A percentile compares a stretch with the other conserved stretches of the same genome.
Conservation (phyloP, 2,797 vertebrate species). For the Microhierax caerulescens region DNA sequence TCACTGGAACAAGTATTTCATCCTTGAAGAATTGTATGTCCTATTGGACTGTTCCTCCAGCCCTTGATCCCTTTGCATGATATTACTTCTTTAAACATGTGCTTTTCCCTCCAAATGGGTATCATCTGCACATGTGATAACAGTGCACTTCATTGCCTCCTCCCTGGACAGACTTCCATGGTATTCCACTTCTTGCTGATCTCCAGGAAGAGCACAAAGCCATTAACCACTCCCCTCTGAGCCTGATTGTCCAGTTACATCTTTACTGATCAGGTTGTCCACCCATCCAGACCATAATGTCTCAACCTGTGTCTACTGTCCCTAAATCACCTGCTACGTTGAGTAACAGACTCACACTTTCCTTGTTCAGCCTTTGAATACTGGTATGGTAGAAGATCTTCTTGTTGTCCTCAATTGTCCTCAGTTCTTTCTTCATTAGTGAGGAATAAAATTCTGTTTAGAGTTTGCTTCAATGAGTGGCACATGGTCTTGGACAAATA, state of each 20-base stretch:
- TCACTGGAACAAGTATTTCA: neutral
- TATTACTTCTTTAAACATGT: neutral
- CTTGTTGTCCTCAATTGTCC: neutral
- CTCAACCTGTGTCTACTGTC: neutral
- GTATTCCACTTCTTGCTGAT: neutral
- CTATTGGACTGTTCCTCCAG: neutral
- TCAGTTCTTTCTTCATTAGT: neutral
- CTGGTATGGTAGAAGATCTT: neutral
- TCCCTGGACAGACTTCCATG: neutral
- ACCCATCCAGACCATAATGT: neutral
- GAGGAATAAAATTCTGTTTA: neutral
- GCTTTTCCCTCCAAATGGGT: neutral
- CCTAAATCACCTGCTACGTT: neutral
- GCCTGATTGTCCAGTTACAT: neutral
- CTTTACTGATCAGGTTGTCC: neutral
- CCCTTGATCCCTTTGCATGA: neutral
- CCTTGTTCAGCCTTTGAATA: neutral
- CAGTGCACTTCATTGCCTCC: neutral
- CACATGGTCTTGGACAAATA: neutral
- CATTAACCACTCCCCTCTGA: neutral
- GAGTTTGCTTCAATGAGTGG: neutral
- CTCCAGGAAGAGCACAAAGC: neutral
- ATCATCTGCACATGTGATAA: neutral
- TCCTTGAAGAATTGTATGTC: neutral
- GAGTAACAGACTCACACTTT: rapidly evolving